Conservation (phyloP, 2,113 vertebrate species). For the Nanorana parkeri region DNA sequence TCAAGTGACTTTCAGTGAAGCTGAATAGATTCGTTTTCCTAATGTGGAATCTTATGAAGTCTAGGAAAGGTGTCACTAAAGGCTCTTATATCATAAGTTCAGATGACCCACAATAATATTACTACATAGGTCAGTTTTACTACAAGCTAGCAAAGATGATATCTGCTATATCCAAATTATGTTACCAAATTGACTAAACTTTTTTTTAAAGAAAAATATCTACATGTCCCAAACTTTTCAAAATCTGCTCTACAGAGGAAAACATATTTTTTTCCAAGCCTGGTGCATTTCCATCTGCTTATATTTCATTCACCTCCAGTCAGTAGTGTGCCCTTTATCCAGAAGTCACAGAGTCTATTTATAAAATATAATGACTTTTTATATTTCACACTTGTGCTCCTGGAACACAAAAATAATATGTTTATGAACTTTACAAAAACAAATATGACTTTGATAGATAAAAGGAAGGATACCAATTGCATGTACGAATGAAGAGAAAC, state of each 20-base stretch:
- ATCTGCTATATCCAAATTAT: too few relatives aligned
- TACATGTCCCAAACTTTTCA: not conserved
- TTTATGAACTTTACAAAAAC: slow-evolving; percentile 28
- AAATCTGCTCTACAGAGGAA: not conserved
- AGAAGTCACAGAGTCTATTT: slow-evolving; percentile 35
- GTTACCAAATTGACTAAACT: too few relatives aligned
- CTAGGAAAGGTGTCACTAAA: too few relatives aligned
- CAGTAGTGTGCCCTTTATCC: slow-evolving; percentile 3
- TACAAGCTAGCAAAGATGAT: too few relatives aligned
- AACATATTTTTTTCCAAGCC: slow-evolving; percentile 16
- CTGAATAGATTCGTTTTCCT: too few relatives aligned
- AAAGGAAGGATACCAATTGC: not conserved
- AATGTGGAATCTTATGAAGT: too few relatives aligned
- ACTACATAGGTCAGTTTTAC: too few relatives aligned
- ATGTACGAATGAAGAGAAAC: slow-evolving; percentile 9
- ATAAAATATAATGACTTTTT: slow-evolving; percentile 36
- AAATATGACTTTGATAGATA: slow-evolving; percentile 44
- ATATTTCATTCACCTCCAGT: not conserved
- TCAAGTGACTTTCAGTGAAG: too few relatives aligned
- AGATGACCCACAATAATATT: too few relatives aligned
- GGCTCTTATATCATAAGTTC: too few relatives aligned
- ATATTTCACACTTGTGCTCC: slow-evolving; percentile 24
- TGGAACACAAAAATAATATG: slow-evolving; percentile 13
- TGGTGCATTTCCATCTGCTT: slow-evolving; percentile 1
- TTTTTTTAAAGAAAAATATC: too few relatives aligned